A percentile compares a stretch with the other conserved stretches of the same genome.
These are phyloP conservation scores for Rallus limicola DNA, from an alignment of 2,113 vertebrate genomes.

Conservation along the genomic window DNA sequence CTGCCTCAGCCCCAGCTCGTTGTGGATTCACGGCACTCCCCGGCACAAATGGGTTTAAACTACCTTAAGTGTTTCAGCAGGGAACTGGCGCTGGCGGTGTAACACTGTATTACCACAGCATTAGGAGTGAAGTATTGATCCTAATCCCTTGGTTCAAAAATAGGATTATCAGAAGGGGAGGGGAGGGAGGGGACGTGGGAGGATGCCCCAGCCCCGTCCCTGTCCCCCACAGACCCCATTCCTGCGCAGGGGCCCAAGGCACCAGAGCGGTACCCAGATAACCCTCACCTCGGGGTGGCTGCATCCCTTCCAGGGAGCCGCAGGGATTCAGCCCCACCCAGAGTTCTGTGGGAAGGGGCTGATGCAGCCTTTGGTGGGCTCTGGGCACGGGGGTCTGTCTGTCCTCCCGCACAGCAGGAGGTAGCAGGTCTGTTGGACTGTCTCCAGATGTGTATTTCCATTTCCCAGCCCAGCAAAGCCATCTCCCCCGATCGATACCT, in stretches of 20 bases:
- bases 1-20: constrained; percentile 13
- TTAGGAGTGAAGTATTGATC: constrained; percentile 64
- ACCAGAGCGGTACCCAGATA: fast-evolving
- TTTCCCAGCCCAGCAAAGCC: neutral
- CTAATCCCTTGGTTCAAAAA: constrained; percentile 67
- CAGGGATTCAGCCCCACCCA: neutral
- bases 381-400: neutral
- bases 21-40: constrained; percentile 58
- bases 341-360: neutral
- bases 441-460: neutral
- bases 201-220: neutral
- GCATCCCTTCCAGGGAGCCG: fast-evolving
- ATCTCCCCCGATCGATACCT: constrained; percentile 4
- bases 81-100: constrained; percentile 60
- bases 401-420: neutral
- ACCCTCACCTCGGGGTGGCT: fast-evolving
- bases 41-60: constrained; percentile 68
- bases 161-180: constrained; percentile 62
- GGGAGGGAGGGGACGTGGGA: neutral
- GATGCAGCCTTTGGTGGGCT: neutral
- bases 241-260: neutral
- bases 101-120: constrained; percentile 57
- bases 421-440: neutral
- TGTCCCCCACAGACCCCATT: neutral
- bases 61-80: constrained; percentile 68